Evolutionary conservation across 2,797 vertebrate species (phyloP).

Genomic region (Schizopygopsis pylzovi): DNA sequence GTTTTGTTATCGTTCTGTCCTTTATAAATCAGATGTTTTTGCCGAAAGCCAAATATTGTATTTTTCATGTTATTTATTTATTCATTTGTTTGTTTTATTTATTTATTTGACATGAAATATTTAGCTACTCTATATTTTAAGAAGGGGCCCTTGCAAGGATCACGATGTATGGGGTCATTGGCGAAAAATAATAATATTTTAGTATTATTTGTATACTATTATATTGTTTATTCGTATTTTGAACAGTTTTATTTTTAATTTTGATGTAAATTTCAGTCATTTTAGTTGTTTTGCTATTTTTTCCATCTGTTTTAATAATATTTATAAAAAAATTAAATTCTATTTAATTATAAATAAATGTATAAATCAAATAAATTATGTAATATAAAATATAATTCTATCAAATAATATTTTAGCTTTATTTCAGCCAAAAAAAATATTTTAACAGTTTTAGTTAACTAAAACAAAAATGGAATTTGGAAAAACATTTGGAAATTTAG

Average conservation of each 20-base stretch:
- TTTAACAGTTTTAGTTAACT: background rate
- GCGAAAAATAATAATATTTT: background rate
- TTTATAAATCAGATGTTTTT: background rate
- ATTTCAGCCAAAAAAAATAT: background rate
- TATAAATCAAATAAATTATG: no score
- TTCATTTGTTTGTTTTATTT: no score
- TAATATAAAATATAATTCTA: background rate
- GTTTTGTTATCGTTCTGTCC: background rate
- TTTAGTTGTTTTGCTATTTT: background rate
- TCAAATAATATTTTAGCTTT: background rate
- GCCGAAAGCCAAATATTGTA: background rate
- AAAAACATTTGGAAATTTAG: background rate
- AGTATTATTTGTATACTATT: background rate
- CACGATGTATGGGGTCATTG: background rate
- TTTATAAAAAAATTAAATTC: no score
- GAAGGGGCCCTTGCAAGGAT: background rate
- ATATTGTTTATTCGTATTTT: background rate
- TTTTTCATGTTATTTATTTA: no score
- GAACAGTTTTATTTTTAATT: background rate
- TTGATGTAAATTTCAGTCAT: background rate
- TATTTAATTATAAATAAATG: no score
- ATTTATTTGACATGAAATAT: background rate
- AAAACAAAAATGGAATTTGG: background rate
- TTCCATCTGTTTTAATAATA: background rate
- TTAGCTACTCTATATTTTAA: background rate